These are phyloP conservation scores for Lethenteron reissneri DNA, from an alignment of 2,113 vertebrate genomes.

Conservation along the genomic window DNA sequence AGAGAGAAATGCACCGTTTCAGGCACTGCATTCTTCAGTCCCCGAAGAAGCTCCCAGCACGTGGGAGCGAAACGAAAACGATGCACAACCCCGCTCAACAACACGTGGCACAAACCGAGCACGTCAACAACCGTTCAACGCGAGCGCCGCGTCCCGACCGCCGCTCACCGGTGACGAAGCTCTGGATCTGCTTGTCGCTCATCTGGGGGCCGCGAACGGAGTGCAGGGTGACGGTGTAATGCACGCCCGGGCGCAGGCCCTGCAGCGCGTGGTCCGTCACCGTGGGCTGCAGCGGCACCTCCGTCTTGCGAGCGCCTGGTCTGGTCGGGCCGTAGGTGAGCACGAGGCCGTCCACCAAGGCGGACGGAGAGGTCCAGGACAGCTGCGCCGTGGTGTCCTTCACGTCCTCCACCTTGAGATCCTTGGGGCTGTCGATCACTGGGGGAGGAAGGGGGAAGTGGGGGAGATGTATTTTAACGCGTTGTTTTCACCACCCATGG, in stretches of 20 bases:
- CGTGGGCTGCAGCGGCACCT: slow-evolving; percentile 39
- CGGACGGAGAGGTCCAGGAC: slow-evolving; percentile 71
- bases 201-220: slow-evolving; percentile 38
- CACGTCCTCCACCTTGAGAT: slow-evolving; percentile 57
- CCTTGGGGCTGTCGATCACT: slow-evolving; percentile 70
- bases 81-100: no score
- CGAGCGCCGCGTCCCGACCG: no score
- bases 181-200: slow-evolving; percentile 41
- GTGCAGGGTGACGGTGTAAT: slow-evolving; percentile 52
- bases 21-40: no score
- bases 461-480: no score
- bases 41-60: no score
- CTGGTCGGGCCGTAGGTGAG: slow-evolving; percentile 46
- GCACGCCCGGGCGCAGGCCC: slow-evolving; percentile 48
- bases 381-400: slow-evolving; percentile 65
- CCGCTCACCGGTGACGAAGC: slow-evolving; percentile 54
- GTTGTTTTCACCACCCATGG: no score
- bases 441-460: no score
- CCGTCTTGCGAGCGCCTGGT: slow-evolving; percentile 29
- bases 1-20: no score
- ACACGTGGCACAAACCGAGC: no score
- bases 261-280: slow-evolving; percentile 69
- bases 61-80: no score
- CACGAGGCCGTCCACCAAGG: slow-evolving; percentile 47
- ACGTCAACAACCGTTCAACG: no score